Conservation (phyloP, 2,888 invertebrate species). For the Pollenia amentaria region DNA sequence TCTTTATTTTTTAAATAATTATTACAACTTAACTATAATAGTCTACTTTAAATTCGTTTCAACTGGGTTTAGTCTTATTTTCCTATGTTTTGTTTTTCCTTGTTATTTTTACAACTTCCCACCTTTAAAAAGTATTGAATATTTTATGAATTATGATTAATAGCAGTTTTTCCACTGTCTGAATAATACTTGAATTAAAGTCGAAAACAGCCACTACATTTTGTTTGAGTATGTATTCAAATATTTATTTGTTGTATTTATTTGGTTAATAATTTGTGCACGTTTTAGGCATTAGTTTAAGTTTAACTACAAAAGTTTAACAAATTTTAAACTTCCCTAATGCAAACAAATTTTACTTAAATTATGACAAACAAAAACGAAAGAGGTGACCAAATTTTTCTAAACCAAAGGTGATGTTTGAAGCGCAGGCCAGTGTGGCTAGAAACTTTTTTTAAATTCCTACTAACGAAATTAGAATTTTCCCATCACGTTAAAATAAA, state of each 20-base stretch:
- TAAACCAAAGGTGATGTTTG: not conserved
- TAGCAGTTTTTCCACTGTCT: slow-evolving; percentile 14
- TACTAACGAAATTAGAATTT: too few relatives aligned
- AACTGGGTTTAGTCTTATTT: not conserved
- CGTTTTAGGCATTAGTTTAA: slow-evolving; percentile 63
- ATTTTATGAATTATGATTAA: slow-evolving; percentile 35
- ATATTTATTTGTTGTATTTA: slow-evolving; percentile 14
- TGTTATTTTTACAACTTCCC: not conserved
- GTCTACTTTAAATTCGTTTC: not conserved
- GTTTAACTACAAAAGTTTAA: slow-evolving; percentile 49
- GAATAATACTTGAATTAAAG: not conserved
- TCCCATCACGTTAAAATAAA: too few relatives aligned
- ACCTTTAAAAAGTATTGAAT: not conserved
- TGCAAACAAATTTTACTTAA: slow-evolving; percentile 27
- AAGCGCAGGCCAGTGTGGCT: too few relatives aligned
- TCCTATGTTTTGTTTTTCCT: not conserved
- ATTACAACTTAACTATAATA: too few relatives aligned
- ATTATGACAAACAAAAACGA: slow-evolving; percentile 5
- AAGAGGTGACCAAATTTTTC: slow-evolving; percentile 37
- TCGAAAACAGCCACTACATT: slow-evolving; percentile 10
- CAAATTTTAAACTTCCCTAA: slow-evolving; percentile 40
- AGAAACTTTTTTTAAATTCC: too few relatives aligned
- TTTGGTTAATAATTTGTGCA: slow-evolving; percentile 62
- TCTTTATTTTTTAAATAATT: too few relatives aligned
- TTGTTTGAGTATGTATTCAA: slow-evolving; percentile 8